Percentiles rank a stretch among this genome's conserved stretches.
phyloP scores from a whole-genome alignment of 2,888 invertebrate genomes.

The Watsonalla binaria region DNA sequence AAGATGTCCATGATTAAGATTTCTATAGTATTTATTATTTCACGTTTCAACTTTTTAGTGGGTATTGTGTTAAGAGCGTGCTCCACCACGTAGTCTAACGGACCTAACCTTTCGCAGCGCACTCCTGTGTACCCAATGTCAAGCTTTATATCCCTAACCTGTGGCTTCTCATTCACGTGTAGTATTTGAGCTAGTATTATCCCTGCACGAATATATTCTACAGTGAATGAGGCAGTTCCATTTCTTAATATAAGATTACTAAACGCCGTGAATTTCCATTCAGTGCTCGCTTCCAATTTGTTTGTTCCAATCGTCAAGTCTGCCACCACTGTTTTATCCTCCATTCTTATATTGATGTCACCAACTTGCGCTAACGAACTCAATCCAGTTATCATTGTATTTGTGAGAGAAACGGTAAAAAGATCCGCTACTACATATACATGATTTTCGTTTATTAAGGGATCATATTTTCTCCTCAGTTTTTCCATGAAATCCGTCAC shows the following conservation, averaged over 20 bases:
- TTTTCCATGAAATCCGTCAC: constrained; percentile 86
- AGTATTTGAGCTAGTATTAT: constrained; percentile 85
- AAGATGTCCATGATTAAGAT: constrained; percentile 85
- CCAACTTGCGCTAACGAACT: constrained; percentile 91
- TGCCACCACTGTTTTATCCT: constrained; percentile 83
- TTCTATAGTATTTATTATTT: constrained; percentile 92
- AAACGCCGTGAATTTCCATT: constrained; percentile 86
- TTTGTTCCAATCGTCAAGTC: constrained; percentile 89
- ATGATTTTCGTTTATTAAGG: constrained; percentile 85
- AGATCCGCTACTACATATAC: constrained; percentile 81
- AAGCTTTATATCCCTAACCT: constrained; percentile 85
- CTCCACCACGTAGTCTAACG: constrained; percentile 89
- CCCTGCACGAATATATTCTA: constrained; percentile 87
- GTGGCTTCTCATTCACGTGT: constrained; percentile 85
- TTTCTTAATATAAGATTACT: constrained; percentile 84
- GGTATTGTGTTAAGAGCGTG: constrained; percentile 89
- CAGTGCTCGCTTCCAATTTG: constrained; percentile 85
- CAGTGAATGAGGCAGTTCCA: constrained; percentile 86
- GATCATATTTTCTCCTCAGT: constrained; percentile 85
- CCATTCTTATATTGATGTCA: constrained; percentile 84
- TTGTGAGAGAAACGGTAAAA: constrained; percentile 82
- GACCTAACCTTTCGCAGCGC: constrained; percentile 91
- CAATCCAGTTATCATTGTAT: constrained; percentile 88
- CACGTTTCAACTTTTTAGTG: constrained; percentile 87
- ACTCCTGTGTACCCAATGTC: constrained; percentile 92